Base-by-base conservation (phyloP, 2,113 vertebrate species). In the Hirundichthys speculiger region DNA sequence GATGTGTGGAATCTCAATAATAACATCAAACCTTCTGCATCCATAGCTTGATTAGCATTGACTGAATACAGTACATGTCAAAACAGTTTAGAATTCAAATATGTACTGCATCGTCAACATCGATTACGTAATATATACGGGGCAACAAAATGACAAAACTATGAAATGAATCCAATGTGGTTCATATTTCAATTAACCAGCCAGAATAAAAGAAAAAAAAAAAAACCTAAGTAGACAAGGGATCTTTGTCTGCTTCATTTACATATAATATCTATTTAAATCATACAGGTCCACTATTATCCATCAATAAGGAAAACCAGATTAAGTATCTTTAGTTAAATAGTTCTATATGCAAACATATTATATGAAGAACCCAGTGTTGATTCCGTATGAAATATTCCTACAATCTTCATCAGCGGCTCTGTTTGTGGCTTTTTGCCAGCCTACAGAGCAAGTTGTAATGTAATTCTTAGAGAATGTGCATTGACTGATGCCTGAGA, bases 1-100 rank as follows among this genome's bases (percentile, higher is more conserved):
- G 74, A 80, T 3, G 75, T 65, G 67, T 80, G 60, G 84, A 87
- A 87, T 91, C 77, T 88, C 75, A 89, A 89, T 91, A 90, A 91
- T 89, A 77, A 70, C 79, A 88, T 91, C 79, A 90, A 79, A 85
- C 73, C 62, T 77, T 76, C 70, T 27, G 60, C 80, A 79, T 86
- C 75, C 73, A 58, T 53, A 71, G 62, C 64, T 84, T 90, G 77
- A 91, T 90, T 78, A 65, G 64, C 79, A 90, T 88, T 68, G 83
- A 91, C 86, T 87, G 77, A 80, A 77, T 73, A 77, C 73, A 84
- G 75, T 70, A 68, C 13, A 34, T 46, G 41, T 63, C 43, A 45
- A 54, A 82, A 25, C 18, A 47, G 48, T 49, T 70, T 71, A 16
- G 42, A 68, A 59, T 72, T 55, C 50, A 62, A 53, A 58, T 67